A percentile compares a stretch with the other conserved stretches of the same genome.
Conservation (phyloP, 2,113 vertebrate genomes). For the Campylorhamphus procurvoides region DNA sequence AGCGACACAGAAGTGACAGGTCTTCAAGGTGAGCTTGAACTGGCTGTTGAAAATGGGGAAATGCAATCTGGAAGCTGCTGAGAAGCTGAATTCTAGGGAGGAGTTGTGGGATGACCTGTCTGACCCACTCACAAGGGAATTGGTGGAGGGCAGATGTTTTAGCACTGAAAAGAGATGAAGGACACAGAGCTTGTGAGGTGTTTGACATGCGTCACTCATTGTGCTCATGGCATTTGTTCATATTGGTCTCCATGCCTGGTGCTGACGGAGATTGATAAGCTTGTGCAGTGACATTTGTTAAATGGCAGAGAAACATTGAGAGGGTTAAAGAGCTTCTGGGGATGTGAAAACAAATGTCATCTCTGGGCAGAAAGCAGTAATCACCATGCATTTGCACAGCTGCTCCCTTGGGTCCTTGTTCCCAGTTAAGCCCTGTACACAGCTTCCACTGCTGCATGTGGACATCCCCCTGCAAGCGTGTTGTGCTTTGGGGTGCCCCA, state of each 20-base stretch:
- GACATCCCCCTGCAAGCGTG: rapidly evolving
- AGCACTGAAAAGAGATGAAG: not conserved
- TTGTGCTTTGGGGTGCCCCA: not conserved
- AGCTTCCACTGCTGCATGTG: not conserved
- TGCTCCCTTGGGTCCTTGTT: not conserved
- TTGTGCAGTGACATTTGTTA: conserved; percentile 52
- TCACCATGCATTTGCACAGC: not conserved
- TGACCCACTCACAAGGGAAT: not conserved
- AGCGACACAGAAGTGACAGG: conserved; percentile 81
- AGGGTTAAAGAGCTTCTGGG: conserved; percentile 4
- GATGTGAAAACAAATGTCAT: conserved; percentile 21
- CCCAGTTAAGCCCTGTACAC: not conserved
- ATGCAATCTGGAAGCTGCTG: not conserved
- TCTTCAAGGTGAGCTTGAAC: conserved; percentile 78
- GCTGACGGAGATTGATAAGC: not conserved
- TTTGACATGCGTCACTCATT: not conserved
- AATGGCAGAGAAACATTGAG: not conserved
- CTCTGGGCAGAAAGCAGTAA: not conserved
- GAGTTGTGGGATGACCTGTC: not conserved
- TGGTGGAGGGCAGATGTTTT: not conserved
- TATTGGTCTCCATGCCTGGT: rapidly evolving
- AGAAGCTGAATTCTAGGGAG: not conserved
- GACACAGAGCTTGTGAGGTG: not conserved
- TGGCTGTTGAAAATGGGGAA: not conserved
- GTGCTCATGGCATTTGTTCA: not conserved